Percentiles rank a stretch among this genome's conserved stretches.
Conservation (phyloP, 2,113 vertebrate species). For the Rattus rattus region DNA sequence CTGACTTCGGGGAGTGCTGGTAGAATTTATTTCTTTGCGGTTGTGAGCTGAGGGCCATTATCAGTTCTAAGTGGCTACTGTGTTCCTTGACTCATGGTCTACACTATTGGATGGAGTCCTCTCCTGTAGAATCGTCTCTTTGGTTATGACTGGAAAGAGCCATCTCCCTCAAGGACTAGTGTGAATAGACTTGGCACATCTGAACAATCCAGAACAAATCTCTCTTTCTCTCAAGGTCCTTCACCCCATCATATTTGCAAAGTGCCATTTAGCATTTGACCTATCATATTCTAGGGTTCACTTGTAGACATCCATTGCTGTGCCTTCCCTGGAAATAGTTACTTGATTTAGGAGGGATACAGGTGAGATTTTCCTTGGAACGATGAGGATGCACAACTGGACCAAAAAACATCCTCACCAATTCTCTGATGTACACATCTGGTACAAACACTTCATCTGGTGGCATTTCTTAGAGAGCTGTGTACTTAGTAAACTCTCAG, state of each 20-base stretch:
- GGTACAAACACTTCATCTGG: neutral
- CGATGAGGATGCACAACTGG: neutral
- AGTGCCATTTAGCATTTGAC: neutral
- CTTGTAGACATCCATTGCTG: neutral
- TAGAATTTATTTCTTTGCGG: neutral
- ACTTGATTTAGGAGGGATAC: neutral
- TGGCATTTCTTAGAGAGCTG: neutral
- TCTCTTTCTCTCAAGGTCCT: neutral
- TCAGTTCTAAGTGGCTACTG: no score
- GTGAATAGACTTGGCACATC: neutral
- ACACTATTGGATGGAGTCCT: neutral
- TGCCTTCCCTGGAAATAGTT: neutral
- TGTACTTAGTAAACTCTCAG: neutral
- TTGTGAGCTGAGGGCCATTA: neutral
- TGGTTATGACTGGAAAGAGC: neutral
- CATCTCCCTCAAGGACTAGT: neutral
- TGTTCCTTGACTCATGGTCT: accelerated
- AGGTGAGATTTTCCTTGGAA: slow-evolving; percentile 35
- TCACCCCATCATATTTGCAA: neutral
- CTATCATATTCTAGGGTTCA: neutral
- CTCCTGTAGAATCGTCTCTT: neutral
- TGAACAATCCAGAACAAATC: neutral
- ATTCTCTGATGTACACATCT: neutral
- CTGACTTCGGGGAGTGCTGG: neutral
- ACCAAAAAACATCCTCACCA: neutral